Evolutionary conservation across 2,888 invertebrate genomes (phyloP), one percentile per base, ranked within the genome.

Genomic region (Dicyrtomina minuta): DNA sequence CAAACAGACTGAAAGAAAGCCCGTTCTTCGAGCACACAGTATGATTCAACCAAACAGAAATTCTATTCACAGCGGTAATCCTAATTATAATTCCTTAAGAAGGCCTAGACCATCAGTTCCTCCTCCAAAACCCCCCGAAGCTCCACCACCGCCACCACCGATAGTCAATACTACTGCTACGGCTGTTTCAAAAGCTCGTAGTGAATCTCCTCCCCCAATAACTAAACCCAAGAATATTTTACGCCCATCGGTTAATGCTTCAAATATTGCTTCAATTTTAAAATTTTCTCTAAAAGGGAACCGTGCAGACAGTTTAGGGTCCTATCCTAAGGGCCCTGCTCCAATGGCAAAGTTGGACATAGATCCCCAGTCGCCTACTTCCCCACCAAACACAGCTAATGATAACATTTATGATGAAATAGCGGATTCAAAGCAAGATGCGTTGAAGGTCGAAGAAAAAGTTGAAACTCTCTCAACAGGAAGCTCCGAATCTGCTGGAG

Each of bases 401-500:
- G 76, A 78, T 39, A 77, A 78, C 55, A 77, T 78, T 65, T 77
- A 77, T 46, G 78, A 78, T 64, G 74, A 73, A 20, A 77, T 77
- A 59, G 70, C 68, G n/a, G 78, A 78, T 51, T 73, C 71, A 3
- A 68, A 66, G 20, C 61, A 72, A 27, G 44, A 27, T 2, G 24
- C 27, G 4, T 24, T 20, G 2, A 58, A 56, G 49, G 56, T 49
- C 1, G 62, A 61, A 51, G 78, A 78, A 26, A 75, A 75, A 59
- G 67, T 78, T 49, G 78, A 78, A 46, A 77, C 78, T 1, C 44
- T 77, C 12, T 76, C 75, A 15, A 78, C 87, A 0, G 86, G 85
- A 0, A 87, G 87, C 72, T 84, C 85, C 13, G 90, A 90, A 70
- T 89, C 88, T 73, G 87, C 91, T 27, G 79, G 78, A 84, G 92